phyloP scores from a whole-genome alignment of 2,888 invertebrate species.

The Phaedon cochleariae region DNA sequence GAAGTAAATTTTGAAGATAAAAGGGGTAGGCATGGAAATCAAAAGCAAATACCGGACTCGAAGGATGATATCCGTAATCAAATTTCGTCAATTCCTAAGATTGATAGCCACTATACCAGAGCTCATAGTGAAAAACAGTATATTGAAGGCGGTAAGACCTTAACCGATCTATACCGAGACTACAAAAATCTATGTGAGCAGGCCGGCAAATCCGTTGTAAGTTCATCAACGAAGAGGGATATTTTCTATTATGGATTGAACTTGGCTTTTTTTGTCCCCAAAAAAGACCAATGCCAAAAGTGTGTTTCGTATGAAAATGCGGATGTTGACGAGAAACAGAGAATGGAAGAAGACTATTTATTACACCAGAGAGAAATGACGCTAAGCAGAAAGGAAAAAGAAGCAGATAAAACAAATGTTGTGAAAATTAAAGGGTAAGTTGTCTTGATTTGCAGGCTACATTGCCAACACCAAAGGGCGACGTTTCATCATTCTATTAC shows the following conservation, averaged over 20 bases:
- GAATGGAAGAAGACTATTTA: conserved; percentile 8
- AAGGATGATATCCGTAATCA: conserved; percentile 19
- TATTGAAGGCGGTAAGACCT: conserved; percentile 29
- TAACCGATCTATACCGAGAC: conserved; percentile 26
- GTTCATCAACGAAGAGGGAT: conserved; percentile 14
- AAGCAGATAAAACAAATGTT: conserved; percentile 21
- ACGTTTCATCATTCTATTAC: conserved; percentile 42
- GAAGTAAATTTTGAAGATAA: too few relatives aligned
- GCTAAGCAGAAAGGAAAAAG: conserved; percentile 25
- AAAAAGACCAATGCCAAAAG: conserved; percentile 27
- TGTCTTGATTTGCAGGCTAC: conserved; percentile 44
- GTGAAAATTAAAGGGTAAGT: conserved; percentile 17
- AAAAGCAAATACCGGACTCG: conserved; percentile 1
- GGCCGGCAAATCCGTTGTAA: conserved; percentile 1
- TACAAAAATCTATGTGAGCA: conserved; percentile 15
- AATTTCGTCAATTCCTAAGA: conserved; percentile 17
- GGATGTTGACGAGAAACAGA: conserved; percentile 13
- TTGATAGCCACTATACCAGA: conserved; percentile 28
- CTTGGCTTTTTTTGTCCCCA: conserved; percentile 28
- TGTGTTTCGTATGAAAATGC: conserved; percentile 26
- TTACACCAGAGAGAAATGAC: conserved; percentile 20
- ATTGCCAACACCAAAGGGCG: conserved; percentile 37
- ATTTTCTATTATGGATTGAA: conserved; percentile 28
- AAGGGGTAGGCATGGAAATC: too few relatives aligned
- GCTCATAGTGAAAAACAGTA: conserved; percentile 22